Conservation (phyloP, 2,888 invertebrate genomes). For the Ornithoptera priamus region DNA sequence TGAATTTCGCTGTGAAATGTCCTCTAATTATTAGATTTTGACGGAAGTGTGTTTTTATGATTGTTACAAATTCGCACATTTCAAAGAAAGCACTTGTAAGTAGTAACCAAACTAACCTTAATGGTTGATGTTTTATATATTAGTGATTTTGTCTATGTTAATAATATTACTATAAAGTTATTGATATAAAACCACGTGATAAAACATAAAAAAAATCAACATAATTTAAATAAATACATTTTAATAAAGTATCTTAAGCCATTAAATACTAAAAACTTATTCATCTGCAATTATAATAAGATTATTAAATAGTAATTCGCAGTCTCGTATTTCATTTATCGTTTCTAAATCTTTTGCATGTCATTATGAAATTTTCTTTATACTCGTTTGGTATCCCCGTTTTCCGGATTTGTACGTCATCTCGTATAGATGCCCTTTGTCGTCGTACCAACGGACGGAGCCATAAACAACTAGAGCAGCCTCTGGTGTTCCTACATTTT, state of each 20-base stretch:
- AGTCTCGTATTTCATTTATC: slow-evolving; percentile 41
- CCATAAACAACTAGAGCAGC: slow-evolving; percentile 67
- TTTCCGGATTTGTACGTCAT: slow-evolving; percentile 77
- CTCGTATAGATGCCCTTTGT: slow-evolving; percentile 71
- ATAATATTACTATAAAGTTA: background rate
- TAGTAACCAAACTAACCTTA: too few species aligned
- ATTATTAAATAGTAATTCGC: slow-evolving; percentile 37
- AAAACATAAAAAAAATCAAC: slow-evolving; percentile 11
- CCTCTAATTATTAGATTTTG: too few species aligned
- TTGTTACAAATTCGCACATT: too few species aligned
- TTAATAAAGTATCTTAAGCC: slow-evolving; percentile 12
- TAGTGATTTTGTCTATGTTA: background rate
- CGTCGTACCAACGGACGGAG: slow-evolving; percentile 71
- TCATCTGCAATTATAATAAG: slow-evolving; percentile 13
- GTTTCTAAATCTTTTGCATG: slow-evolving; percentile 16
- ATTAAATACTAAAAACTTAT: slow-evolving; percentile 13
- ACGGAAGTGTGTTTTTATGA: too few species aligned
- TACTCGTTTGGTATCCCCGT: slow-evolving; percentile 71
- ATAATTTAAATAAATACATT: slow-evolving; percentile 20
- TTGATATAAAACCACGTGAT: background rate
- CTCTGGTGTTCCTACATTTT: slow-evolving; percentile 61
- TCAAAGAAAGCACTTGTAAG: too few species aligned
- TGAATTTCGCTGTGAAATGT: background rate
- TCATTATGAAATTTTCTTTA: slow-evolving; percentile 59
- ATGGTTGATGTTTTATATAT: too few species aligned